A percentile compares a stretch with the other conserved stretches of the same genome.
These are phyloP conservation scores for Hipposideros larvatus DNA, from an alignment of 2,797 vertebrate species.

Conservation along the genomic window DNA sequence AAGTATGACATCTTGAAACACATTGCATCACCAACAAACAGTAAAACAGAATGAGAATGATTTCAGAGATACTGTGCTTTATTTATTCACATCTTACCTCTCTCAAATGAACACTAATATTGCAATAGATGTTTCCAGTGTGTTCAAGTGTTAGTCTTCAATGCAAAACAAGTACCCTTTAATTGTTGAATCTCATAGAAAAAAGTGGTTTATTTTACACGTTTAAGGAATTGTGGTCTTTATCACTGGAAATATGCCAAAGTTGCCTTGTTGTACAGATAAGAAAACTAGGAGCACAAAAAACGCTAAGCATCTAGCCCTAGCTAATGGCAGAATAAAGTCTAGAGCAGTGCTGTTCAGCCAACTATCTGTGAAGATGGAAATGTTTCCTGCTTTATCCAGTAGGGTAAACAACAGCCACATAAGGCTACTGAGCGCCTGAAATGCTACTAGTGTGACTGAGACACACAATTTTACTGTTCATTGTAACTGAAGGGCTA, in stretches of 20 bases:
- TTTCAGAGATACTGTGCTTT: not conserved
- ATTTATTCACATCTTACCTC: not conserved
- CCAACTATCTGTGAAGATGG: not conserved
- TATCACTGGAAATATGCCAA: not conserved
- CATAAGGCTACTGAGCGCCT: not conserved
- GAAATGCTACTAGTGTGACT: not conserved
- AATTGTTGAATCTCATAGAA: not conserved
- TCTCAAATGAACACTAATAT: not conserved
- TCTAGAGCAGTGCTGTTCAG: not conserved
- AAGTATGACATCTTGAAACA: not conserved
- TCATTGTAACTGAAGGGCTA: not conserved
- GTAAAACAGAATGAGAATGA: not conserved
- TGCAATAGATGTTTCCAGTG: not conserved
- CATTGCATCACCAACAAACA: not conserved
- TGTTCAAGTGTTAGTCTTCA: not conserved
- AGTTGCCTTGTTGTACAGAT: not conserved
- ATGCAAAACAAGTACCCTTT: not conserved
- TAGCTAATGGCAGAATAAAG: not conserved
- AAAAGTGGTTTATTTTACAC: not conserved
- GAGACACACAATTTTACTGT: not conserved
- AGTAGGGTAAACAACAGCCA: not conserved
- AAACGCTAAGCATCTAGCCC: not conserved
- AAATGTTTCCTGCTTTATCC: not conserved
- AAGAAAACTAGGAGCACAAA: not conserved
- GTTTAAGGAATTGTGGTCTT: not conserved